Evolutionary conservation across 1,140 invertebrate species (phyloP), one percentile per base, ranked within the genome.

Genomic region (Anoplolepis gracilipes): DNA sequence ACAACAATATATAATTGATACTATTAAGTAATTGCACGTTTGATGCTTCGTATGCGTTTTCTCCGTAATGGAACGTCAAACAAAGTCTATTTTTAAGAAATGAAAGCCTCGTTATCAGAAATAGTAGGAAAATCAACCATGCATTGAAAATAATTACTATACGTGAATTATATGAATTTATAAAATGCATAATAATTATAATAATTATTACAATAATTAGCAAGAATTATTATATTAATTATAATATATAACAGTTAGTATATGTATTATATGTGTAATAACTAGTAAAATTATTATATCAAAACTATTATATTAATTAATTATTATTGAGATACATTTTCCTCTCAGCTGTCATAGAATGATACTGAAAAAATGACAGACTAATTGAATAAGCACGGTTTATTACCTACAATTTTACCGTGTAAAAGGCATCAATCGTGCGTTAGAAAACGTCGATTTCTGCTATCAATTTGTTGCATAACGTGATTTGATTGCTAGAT

Each of bases 311-410:
- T 57, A 36, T 49, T 57, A 72, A 22, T 30, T 57, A 72, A 55
- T 55, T 30, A 36, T 7, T 57, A 49, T 57, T 57, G 11, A 73
- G 4, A 49, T 49, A 25, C 13, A 39, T 73, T 57, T 22, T 55
- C n/a, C n/a, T n/a, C n/a, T 33, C 10, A 36, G 1, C 16, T 39
- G 49, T 33, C 70, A 49, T 7, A 42, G 16, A 19, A 46, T 46
- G 39, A 46, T 46, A 64, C 42, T 42, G 39, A 59, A 69, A 7
- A 59, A n/a, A 82, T 36, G 53, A 53, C 39, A 30, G 77, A 82
- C 72, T 76, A 70, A 88, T 36, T 28, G 55, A 33, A 77, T 59
- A 70, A 59, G 46, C 73, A 67, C n/a, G 33, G n/a, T 61, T 67
- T 42, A 39, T 39, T 76, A 28, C 25, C 25, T 16, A 19, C 42